These are phyloP conservation scores for Carterocephalus palaemon DNA, from an alignment of 2,888 invertebrate genomes.

Conservation along the genomic window DNA sequence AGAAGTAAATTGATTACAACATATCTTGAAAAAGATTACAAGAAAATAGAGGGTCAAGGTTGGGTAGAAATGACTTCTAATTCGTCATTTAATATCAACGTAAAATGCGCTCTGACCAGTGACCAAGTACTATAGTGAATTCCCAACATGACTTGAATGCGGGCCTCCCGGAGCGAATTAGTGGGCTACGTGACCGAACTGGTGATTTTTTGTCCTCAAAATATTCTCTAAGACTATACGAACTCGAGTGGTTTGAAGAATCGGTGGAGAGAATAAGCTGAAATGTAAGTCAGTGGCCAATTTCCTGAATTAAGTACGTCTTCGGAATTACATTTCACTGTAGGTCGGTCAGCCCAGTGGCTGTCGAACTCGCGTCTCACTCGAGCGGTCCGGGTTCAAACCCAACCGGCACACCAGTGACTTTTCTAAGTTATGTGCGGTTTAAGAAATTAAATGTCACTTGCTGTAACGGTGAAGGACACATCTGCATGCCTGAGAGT, in stretches of 20 bases:
- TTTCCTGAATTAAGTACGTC: slow-evolving; percentile 5
- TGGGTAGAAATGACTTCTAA: too few relatives aligned
- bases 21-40: too few relatives aligned
- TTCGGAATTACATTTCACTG: slow-evolving; percentile 6
- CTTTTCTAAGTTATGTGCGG: too few relatives aligned
- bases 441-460: too few relatives aligned
- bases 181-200: slow-evolving; percentile 68
- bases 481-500: too few relatives aligned
- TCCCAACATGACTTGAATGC: slow-evolving; percentile 61
- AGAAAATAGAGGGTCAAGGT: too few relatives aligned
- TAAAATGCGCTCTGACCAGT: slow-evolving; percentile 35
- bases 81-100: slow-evolving; percentile 19
- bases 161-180: slow-evolving; percentile 66
- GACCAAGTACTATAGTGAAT: slow-evolving; percentile 61
- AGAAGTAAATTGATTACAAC: too few relatives aligned
- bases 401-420: too few relatives aligned
- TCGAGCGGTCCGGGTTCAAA: too few relatives aligned
- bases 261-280: slow-evolving; percentile 14
- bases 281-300: slow-evolving; percentile 16
- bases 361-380: too few relatives aligned
- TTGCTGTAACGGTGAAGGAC: too few relatives aligned
- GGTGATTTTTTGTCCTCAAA: slow-evolving; percentile 63
- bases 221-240: slow-evolving; percentile 39
- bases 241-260: slow-evolving; percentile 9
- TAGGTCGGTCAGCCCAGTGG: too few relatives aligned